Evolutionary conservation across 64 coral and sea anemone genomes (phyloP).

Genomic region (Pocillopora damicornis): DNA sequence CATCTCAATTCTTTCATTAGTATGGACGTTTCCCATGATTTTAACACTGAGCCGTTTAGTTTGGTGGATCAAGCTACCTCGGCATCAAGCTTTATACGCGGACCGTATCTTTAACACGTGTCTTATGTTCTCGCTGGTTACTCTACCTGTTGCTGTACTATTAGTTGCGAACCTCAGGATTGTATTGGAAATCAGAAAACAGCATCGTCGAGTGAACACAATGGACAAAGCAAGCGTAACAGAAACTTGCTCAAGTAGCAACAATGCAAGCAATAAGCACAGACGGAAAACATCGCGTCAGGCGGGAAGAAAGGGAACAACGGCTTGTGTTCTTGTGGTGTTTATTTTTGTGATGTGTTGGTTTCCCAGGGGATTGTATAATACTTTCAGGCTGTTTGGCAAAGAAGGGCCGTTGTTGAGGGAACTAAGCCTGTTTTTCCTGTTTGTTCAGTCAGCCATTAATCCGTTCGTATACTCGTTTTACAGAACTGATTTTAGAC

Average conservation of each 20-base stretch:
- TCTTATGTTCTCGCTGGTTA: background rate
- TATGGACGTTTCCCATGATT: conserved; percentile 33
- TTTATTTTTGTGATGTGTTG: conserved; percentile 39
- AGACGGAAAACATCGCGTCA: background rate
- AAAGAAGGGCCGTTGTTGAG: background rate
- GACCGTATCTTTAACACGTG: background rate
- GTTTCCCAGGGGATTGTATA: conserved; percentile 43
- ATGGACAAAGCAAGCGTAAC: background rate
- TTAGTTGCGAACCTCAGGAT: background rate
- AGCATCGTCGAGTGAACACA: background rate
- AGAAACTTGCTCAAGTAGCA: background rate
- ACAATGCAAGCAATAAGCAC: background rate
- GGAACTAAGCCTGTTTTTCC: conserved; percentile 14
- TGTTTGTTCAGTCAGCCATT: conserved; percentile 33
- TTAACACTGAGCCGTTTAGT: background rate
- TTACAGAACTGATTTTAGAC: conserved; percentile 47
- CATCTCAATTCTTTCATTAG: background rate
- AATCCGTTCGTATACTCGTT: conserved; percentile 51
- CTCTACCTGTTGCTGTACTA: background rate
- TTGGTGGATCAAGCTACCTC: background rate
- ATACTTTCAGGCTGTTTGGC: background rate
- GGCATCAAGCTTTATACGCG: background rate
- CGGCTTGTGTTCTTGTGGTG: conserved; percentile 28
- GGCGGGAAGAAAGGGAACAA: conserved; percentile 23
- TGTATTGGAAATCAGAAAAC: conserved; percentile 4